These are phyloP conservation scores for Tachina fera DNA, from an alignment of 2,888 invertebrate species.

Conservation along the genomic window DNA sequence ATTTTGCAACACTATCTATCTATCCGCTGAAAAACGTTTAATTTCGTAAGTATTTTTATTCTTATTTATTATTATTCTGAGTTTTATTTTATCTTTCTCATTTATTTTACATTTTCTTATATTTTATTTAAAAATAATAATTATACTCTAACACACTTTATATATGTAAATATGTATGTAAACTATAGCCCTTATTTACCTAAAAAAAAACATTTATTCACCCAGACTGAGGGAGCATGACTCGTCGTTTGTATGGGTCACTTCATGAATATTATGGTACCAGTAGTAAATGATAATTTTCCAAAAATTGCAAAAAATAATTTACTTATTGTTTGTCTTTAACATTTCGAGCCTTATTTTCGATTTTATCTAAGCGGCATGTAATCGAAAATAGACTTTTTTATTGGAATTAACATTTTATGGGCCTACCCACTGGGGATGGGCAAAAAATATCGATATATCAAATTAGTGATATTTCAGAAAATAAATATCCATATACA, in stretches of 20 bases:
- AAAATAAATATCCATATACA: too few relatives aligned
- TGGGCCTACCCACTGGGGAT: too few relatives aligned
- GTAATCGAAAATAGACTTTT: too few relatives aligned
- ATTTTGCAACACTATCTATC: constrained; percentile 50
- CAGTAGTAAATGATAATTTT: not conserved
- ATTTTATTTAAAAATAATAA: not conserved
- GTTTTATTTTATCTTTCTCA: constrained; percentile 1
- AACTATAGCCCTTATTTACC: not conserved
- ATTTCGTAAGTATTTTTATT: constrained; percentile 62
- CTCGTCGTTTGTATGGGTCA: constrained; percentile 37
- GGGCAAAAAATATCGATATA: too few relatives aligned
- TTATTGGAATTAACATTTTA: too few relatives aligned
- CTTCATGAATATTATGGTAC: constrained; percentile 21
- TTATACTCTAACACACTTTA: not conserved
- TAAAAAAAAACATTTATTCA: not conserved
- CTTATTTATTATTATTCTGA: constrained; percentile 24
- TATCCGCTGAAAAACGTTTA: constrained; percentile 19
- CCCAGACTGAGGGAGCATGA: not conserved
- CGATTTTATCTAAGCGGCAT: too few relatives aligned
- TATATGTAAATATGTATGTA: too few relatives aligned
- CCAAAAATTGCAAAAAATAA: too few relatives aligned
- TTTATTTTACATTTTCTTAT: not conserved
- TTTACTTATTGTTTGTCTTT: too few relatives aligned
- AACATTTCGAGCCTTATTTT: too few relatives aligned
- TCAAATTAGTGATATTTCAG: too few relatives aligned